These are phyloP conservation scores for Ariopsis seemanni DNA, from an alignment of 2,113 vertebrate genomes.

Conservation along the genomic window DNA sequence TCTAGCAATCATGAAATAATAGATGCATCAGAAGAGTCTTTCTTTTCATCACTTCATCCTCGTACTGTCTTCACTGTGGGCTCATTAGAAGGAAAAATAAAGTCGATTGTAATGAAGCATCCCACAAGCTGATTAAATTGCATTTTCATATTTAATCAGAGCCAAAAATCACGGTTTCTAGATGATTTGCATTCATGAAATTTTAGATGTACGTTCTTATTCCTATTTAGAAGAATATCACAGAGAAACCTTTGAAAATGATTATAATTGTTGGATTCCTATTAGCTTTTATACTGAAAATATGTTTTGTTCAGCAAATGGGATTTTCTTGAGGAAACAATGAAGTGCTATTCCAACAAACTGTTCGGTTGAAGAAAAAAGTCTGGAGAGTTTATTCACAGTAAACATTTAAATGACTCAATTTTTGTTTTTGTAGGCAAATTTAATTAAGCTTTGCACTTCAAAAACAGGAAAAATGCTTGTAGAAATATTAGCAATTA, in stretches of 20 bases:
- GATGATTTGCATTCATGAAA: background rate
- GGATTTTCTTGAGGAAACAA: background rate
- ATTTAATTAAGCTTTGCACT: background rate
- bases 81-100: background rate
- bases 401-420: background rate
- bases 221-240: background rate
- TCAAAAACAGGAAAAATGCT: background rate
- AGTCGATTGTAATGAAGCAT: no score
- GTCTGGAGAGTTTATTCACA: background rate
- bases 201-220: background rate
- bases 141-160: background rate
- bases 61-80: background rate
- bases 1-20: slow-evolving; percentile 1
- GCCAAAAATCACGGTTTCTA: background rate
- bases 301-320: background rate
- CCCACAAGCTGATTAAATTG: background rate
- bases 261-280: no score
- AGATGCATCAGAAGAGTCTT: background rate
- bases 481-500: background rate
- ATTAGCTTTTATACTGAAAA: background rate
- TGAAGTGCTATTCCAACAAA: background rate
- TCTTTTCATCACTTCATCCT: background rate
- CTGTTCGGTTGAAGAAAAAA: background rate
- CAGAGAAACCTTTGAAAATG: background rate
- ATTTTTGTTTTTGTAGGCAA: background rate